Percentiles rank a stretch among this genome's conserved stretches.
Conservation (phyloP, 1,140 invertebrate species). For the Ruditapes philippinarum region DNA sequence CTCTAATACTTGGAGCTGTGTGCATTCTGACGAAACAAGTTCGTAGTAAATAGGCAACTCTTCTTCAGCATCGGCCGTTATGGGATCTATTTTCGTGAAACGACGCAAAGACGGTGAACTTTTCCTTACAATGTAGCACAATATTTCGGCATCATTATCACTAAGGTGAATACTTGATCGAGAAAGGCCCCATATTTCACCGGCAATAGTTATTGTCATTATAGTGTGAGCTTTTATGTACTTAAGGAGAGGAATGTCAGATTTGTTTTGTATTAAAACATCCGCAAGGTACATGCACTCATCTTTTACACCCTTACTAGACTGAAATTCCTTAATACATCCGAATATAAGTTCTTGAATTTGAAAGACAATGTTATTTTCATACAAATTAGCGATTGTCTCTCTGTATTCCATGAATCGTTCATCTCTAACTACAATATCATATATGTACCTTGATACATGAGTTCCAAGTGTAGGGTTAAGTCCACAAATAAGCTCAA, state of each 20-base stretch:
- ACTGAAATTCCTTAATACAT: neutral
- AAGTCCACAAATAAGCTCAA: neutral
- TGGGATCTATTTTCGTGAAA: neutral
- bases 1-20: neutral
- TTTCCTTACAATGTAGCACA: neutral
- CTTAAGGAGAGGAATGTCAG: neutral
- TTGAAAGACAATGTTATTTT: neutral
- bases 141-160: neutral
- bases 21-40: neutral
- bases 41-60: neutral
- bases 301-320: neutral
- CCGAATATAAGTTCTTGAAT: neutral
- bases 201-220: neutral
- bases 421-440: neutral
- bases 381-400: neutral
- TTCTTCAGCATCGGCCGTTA: neutral
- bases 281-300: neutral
- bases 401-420: neutral
- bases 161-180: neutral
- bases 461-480: neutral
- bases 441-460: neutral
- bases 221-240: neutral
- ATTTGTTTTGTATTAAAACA: neutral
- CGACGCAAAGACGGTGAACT: neutral
- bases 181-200: neutral